Conservation (phyloP, 2,113 vertebrate species). For the Megaceryle torquata region DNA sequence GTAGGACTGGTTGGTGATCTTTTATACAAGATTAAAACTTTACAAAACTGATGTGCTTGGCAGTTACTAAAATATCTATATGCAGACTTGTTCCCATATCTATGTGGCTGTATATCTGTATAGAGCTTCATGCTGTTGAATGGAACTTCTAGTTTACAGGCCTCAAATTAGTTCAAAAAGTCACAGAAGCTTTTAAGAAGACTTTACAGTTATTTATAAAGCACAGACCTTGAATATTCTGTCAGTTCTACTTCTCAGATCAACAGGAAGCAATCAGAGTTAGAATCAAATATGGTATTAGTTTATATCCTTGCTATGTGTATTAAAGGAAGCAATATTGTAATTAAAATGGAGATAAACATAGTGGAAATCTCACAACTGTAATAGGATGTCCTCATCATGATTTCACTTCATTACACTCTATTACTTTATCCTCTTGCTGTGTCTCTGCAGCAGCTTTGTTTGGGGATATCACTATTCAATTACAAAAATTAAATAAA, state of each 20-base stretch:
- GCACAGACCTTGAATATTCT: constrained; percentile 18
- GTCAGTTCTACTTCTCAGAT: constrained; percentile 44
- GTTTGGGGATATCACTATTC: constrained; percentile 34
- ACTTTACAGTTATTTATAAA: background rate
- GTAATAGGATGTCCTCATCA: constrained; percentile 44
- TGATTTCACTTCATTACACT: constrained; percentile 53
- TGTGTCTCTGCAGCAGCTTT: constrained; percentile 47
- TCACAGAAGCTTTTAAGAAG: background rate
- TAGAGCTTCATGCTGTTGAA: background rate
- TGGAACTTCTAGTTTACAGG: background rate
- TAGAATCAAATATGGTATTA: constrained; percentile 67
- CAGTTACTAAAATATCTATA: background rate
- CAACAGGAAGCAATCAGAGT: constrained; percentile 58
- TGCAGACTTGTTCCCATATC: background rate
- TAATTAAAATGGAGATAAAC: constrained; percentile 64
- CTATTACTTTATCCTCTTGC: constrained; percentile 51
- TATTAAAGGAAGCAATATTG: constrained; percentile 70
- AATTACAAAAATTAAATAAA: constrained; percentile 36
- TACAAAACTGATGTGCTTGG: background rate
- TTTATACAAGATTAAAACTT: background rate
- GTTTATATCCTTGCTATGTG: constrained; percentile 54
- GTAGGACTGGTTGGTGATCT: background rate
- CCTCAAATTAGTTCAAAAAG: background rate
- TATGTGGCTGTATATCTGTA: background rate
- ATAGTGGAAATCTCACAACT: constrained; percentile 39